Conservation (phyloP, 2,888 invertebrate species). For the Oxycera nigricornis region DNA sequence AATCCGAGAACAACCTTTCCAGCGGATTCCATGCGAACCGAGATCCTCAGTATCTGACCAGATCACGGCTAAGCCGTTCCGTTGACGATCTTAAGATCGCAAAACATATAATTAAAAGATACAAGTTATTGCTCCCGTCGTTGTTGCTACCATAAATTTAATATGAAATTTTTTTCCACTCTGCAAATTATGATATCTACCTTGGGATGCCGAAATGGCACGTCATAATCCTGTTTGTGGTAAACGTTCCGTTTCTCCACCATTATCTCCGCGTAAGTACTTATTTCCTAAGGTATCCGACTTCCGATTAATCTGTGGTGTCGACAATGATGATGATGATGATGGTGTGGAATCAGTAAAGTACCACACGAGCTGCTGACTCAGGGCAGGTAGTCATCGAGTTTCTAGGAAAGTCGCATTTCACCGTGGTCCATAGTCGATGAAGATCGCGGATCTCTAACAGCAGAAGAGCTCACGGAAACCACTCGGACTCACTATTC, state of each 20-base stretch:
- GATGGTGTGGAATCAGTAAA: constrained; percentile 4
- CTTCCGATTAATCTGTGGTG: neutral
- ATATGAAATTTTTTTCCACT: neutral
- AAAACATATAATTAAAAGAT: constrained; percentile 8
- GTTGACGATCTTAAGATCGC: constrained; percentile 13
- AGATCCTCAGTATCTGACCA: neutral
- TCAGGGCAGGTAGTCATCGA: constrained; percentile 23
- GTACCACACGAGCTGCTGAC: constrained; percentile 21
- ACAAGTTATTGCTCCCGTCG: neutral
- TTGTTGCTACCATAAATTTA: neutral
- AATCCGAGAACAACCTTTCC: neutral
- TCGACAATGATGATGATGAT: neutral
- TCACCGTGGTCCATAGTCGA: neutral
- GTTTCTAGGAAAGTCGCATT: constrained; percentile 31
- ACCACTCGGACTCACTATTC: neutral
- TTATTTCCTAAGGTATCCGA: neutral
- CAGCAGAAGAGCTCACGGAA: neutral
- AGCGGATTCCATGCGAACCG: neutral
- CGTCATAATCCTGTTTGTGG: constrained; percentile 34
- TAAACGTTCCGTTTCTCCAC: constrained; percentile 28
- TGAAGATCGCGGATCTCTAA: neutral
- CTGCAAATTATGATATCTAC: constrained; percentile 12
- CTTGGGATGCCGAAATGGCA: constrained; percentile 36
- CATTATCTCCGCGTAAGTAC: neutral
- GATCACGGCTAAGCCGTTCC: neutral